Evolutionary conservation across 2,113 vertebrate genomes (phyloP).

Genomic region (Acanthochromis polyacanthus): DNA sequence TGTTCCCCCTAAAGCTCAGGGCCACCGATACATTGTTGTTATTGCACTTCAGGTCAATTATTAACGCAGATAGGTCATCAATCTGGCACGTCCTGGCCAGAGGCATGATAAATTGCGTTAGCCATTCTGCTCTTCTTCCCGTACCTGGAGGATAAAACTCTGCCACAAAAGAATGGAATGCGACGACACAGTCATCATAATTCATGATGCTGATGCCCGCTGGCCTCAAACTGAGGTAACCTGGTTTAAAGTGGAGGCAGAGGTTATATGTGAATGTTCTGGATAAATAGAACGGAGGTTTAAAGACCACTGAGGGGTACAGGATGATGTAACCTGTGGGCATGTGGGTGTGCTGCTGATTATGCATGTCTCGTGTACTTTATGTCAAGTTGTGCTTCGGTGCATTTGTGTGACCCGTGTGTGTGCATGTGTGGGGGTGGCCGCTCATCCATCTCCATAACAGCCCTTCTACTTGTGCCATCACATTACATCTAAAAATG

Average conservation of each 20-base stretch:
- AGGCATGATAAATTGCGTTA: slow-evolving; percentile 55
- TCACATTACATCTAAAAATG: slow-evolving; percentile 25
- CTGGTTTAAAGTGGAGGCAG: slow-evolving; percentile 16
- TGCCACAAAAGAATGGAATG: slow-evolving; percentile 40
- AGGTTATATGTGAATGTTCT: slow-evolving; percentile 30
- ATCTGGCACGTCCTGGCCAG: slow-evolving; percentile 29
- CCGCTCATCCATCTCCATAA: slow-evolving; percentile 51
- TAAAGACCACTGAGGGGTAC: slow-evolving; percentile 12
- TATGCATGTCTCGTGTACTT: not conserved
- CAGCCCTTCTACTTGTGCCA: slow-evolving; percentile 10
- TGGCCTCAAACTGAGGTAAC: slow-evolving; percentile 34
- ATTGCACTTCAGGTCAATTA: slow-evolving; percentile 54
- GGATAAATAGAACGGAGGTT: slow-evolving; percentile 30
- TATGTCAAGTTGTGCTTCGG: slow-evolving; percentile 7
- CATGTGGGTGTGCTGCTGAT: not conserved
- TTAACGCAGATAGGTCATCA: slow-evolving; percentile 31
- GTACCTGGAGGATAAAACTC: slow-evolving; percentile 52
- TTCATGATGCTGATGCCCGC: slow-evolving; percentile 40
- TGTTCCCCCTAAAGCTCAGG: slow-evolving; percentile 16
- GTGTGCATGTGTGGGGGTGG: not conserved
- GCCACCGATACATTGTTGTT: slow-evolving; percentile 51
- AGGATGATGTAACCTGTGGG: slow-evolving; percentile 37
- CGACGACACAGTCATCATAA: slow-evolving; percentile 51
- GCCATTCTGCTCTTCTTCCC: slow-evolving; percentile 44
- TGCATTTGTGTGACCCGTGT: slow-evolving; percentile 8